Conservation (phyloP, 1,140 invertebrate genomes). For the Drosophila carrolli region DNA sequence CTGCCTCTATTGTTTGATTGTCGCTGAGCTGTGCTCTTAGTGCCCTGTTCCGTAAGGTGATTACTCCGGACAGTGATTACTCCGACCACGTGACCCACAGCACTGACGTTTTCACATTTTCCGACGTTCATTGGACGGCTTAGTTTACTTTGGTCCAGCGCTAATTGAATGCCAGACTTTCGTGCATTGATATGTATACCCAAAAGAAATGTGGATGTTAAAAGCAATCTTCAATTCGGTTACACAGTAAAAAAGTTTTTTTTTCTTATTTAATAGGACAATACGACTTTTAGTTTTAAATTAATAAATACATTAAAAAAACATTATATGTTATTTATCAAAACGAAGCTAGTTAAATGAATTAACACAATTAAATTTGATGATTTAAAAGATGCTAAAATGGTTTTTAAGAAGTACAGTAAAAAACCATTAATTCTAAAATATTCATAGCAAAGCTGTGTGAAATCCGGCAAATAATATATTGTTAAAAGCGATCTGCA, state of each 20-base stretch:
- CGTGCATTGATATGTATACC: constrained; percentile 20
- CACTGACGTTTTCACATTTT: constrained; percentile 35
- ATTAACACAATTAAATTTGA: no score
- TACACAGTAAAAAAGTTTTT: background rate
- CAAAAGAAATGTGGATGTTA: constrained; percentile 14
- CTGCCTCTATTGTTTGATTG: constrained; percentile 32
- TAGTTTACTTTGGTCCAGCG: constrained; percentile 36
- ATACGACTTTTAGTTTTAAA: background rate
- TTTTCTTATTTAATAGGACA: background rate
- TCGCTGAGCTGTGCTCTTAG: constrained; percentile 11
- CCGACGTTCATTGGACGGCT: constrained; percentile 18
- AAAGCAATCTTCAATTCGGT: constrained; percentile 3
- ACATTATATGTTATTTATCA: background rate
- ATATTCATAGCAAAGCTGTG: no score
- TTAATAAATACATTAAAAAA: background rate
- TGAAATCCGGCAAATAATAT: no score
- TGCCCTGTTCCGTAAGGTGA: constrained; percentile 39
- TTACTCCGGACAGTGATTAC: constrained; percentile 38
- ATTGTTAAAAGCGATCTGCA: background rate
- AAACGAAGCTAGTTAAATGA: no score
- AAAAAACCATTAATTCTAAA: no score
- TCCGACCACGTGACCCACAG: constrained; percentile 45
- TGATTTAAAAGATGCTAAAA: no score
- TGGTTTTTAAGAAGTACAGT: no score
- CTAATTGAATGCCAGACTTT: constrained; percentile 49